Evolutionary conservation across 2,797 vertebrate genomes (phyloP).

Genomic region (Microchirus variegatus): DNA sequence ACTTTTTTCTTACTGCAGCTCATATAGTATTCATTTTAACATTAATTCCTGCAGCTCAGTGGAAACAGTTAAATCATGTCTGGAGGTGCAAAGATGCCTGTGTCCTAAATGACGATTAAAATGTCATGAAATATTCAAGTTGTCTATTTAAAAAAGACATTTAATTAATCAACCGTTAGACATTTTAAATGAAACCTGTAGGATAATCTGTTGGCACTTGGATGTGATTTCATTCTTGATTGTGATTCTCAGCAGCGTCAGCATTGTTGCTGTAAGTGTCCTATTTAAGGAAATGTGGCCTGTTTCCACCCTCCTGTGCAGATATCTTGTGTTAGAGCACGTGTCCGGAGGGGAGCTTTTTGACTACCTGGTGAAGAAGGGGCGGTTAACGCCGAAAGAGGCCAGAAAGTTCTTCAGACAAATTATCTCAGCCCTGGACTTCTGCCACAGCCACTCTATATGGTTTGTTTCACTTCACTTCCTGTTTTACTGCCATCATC

Average conservation of each 20-base stretch:
- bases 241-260: neutral
- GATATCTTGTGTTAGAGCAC: constrained; percentile 98
- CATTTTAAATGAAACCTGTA: no score
- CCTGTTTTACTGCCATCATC: neutral
- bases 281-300: no score
- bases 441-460: constrained; percentile 99
- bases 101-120: no score
- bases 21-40: no score
- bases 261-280: neutral
- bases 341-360: constrained; percentile 98
- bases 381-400: constrained; percentile 96
- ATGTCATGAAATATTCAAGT: no score
- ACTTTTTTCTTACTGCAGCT: no score
- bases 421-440: constrained; percentile 98
- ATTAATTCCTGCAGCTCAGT: no score
- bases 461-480: constrained; percentile 80
- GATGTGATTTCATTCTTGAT: neutral
- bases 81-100: no score
- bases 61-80: no score
- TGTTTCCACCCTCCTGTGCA: constrained; percentile 46
- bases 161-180: no score
- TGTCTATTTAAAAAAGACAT: no score
- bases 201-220: no score
- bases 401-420: constrained; percentile 99
- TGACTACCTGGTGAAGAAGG: constrained; percentile 98